Conservation (phyloP, 2,797 vertebrate species). For the Acipenser ruthenus region DNA sequence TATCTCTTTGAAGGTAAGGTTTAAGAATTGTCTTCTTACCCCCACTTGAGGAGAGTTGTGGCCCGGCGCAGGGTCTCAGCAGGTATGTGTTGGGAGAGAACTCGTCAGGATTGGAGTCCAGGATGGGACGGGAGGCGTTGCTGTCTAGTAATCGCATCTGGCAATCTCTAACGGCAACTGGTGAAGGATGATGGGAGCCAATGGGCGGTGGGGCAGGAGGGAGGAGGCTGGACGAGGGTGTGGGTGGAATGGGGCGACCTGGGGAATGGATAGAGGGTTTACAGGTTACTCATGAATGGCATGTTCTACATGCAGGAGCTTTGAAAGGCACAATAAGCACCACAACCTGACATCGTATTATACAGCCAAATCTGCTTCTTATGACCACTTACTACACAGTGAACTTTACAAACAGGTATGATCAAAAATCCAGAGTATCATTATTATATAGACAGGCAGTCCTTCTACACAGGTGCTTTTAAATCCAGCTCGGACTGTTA, state of each 20-base stretch:
- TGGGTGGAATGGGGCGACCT: constrained; percentile 97
- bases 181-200: constrained; percentile 79
- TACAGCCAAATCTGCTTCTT: too few relatives aligned
- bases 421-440: too few relatives aligned
- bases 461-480: too few relatives aligned
- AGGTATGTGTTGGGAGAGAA: constrained; percentile 84
- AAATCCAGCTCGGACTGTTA: too few relatives aligned
- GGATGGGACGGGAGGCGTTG: constrained; percentile 94
- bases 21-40: constrained; percentile 66
- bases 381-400: too few relatives aligned
- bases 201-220: constrained; percentile 84
- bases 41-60: constrained; percentile 72
- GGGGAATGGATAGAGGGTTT: constrained; percentile 74
- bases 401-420: too few relatives aligned
- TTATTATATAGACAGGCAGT: too few relatives aligned
- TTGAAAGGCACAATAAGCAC: too few relatives aligned
- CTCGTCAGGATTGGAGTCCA: constrained; percentile 92
- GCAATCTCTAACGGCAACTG: constrained; percentile 80
- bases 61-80: constrained; percentile 77
- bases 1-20: too few relatives aligned
- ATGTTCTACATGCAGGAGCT: constrained; percentile 21
- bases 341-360: too few relatives aligned
- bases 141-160: constrained; percentile 98
- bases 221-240: constrained; percentile 88
- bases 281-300: constrained; percentile 62